A percentile compares a stretch with the other conserved stretches of the same genome.
These are phyloP conservation scores for Linepithema humile DNA, from an alignment of 1,140 invertebrate genomes.

Conservation along the genomic window DNA sequence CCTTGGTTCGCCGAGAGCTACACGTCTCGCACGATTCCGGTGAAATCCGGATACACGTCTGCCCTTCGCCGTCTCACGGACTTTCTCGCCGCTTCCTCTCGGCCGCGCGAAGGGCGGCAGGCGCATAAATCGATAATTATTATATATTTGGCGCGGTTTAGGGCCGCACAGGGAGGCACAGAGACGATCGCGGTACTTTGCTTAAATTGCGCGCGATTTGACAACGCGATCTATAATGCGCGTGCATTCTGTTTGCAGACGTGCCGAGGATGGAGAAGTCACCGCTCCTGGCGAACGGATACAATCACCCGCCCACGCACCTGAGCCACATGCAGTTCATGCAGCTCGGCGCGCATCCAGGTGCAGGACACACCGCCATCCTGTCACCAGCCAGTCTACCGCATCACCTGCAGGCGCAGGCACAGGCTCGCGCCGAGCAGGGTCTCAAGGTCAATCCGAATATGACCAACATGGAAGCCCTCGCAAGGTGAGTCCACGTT, in stretches of 20 bases:
- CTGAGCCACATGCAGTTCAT: constrained; percentile 95
- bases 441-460: constrained; percentile 88
- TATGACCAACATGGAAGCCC: constrained; percentile 92
- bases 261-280: constrained; percentile 95
- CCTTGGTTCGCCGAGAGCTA: constrained; percentile 62
- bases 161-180: not conserved
- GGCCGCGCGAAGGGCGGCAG: not conserved
- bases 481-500: constrained; percentile 89
- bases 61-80: not conserved
- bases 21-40: constrained; percentile 67
- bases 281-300: constrained; percentile 95
- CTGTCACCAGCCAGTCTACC: constrained; percentile 95
- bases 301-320: constrained; percentile 96
- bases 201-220: not conserved
- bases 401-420: constrained; percentile 87
- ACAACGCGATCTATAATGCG: not conserved
- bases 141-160: too few species aligned
- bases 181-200: not conserved
- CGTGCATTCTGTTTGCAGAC: constrained; percentile 86
- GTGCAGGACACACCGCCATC: constrained; percentile 89
- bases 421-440: constrained; percentile 82
- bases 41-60: constrained; percentile 59
- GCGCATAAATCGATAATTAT: constrained; percentile 51
- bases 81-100: not conserved
- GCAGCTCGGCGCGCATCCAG: constrained; percentile 90